These are phyloP conservation scores for Aleiodes alternator DNA, from an alignment of 2,888 invertebrate species.

Conservation along the genomic window DNA sequence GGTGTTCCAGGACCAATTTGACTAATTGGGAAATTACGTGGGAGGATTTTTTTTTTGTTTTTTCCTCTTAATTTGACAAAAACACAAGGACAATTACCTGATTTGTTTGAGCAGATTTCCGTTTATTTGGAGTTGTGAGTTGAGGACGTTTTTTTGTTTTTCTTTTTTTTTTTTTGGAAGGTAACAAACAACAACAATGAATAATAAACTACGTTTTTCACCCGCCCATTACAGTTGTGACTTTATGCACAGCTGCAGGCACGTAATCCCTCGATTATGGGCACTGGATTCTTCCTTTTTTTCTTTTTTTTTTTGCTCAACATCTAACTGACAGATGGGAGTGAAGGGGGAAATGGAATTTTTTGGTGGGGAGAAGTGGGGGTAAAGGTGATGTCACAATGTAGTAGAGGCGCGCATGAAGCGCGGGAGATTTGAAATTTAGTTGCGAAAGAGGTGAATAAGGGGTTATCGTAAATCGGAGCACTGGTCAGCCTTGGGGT, in stretches of 20 bases:
- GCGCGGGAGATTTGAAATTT: too few species aligned
- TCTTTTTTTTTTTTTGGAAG: background rate
- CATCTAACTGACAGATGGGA: constrained; percentile 26
- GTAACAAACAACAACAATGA: constrained; percentile 14
- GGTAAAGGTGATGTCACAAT: too few species aligned
- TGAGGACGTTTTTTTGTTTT: background rate
- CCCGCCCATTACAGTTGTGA: constrained; percentile 13
- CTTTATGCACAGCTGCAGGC: constrained; percentile 28
- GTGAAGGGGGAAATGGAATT: constrained; percentile 13
- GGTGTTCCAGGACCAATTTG: background rate
- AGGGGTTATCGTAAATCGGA: too few species aligned
- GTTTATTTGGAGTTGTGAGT: background rate
- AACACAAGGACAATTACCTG: constrained; percentile 10
- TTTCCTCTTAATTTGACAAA: too few species aligned
- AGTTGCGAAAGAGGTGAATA: too few species aligned
- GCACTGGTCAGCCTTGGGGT: too few species aligned
- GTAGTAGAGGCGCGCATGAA: too few species aligned
- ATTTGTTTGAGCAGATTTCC: background rate
- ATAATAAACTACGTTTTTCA: constrained; percentile 12
- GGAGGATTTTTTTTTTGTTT: background rate
- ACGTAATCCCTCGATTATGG: background rate
- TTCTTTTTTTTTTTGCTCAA: too few species aligned
- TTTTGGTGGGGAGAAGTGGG: background rate
- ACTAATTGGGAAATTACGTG: background rate
- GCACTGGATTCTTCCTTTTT: constrained; percentile 5